Conservation (phyloP, 1,140 invertebrate species). For the Drosophila navojoa region DNA sequence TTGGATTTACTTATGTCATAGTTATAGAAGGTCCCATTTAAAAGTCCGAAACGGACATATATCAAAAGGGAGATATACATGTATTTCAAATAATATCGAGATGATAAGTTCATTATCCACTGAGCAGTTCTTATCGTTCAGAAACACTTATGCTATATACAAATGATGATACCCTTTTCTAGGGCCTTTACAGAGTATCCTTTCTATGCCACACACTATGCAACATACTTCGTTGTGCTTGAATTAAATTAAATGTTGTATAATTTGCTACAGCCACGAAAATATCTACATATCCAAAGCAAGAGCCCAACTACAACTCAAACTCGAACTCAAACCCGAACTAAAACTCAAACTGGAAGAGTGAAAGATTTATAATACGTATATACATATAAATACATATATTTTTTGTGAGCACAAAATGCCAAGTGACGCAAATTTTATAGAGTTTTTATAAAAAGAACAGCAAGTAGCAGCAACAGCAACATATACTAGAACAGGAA, state of each 20-base stretch:
- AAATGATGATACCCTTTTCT: not conserved
- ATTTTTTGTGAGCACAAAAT: constrained; percentile 51
- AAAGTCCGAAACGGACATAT: too few species aligned
- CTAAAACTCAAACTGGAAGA: constrained; percentile 6
- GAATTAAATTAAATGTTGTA: constrained; percentile 60
- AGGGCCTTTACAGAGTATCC: not conserved
- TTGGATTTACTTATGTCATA: too few species aligned
- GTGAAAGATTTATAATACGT: not conserved
- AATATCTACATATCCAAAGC: constrained; percentile 65
- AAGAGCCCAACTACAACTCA: constrained; percentile 18
- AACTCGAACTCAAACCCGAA: constrained; percentile 13
- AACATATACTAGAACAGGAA: constrained; percentile 20
- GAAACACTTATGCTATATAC: too few species aligned
- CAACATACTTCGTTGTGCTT: constrained; percentile 11
- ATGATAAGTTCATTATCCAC: too few species aligned
- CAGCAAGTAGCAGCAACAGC: constrained; percentile 11
- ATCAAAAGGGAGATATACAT: too few species aligned
- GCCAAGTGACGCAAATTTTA: constrained; percentile 70
- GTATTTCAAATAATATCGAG: too few species aligned
- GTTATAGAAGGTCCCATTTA: too few species aligned
- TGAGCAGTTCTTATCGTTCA: too few species aligned
- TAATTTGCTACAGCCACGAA: constrained; percentile 47
- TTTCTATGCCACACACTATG: not conserved
- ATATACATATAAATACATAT: not conserved
- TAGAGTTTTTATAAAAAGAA: constrained; percentile 69